phyloP scores from a whole-genome alignment of 1,140 invertebrate genomes.

The Dreissena polymorpha region DNA sequence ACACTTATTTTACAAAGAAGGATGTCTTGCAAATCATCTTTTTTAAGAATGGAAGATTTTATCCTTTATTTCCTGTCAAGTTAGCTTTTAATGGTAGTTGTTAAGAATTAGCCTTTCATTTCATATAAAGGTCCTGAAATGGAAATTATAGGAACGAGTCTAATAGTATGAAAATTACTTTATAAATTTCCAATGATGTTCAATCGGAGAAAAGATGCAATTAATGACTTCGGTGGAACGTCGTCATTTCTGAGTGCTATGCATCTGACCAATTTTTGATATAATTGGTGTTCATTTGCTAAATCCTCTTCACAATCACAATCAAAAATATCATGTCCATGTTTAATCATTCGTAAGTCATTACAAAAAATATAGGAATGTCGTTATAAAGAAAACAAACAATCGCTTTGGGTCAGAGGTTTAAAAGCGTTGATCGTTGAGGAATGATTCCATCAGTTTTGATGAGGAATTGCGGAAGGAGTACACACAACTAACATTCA shows the following conservation, averaged over 20 bases:
- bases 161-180: conserved; percentile 51
- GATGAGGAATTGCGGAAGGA: no score
- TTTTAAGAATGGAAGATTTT: no score
- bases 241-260: not conserved
- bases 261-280: not conserved
- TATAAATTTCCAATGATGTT: conserved; percentile 30
- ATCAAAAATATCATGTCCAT: no score
- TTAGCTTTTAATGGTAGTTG: conserved; percentile 43
- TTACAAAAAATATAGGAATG: no score
- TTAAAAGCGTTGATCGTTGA: no score
- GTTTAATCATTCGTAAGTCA: no score
- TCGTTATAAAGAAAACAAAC: no score
- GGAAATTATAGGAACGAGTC: conserved; percentile 36
- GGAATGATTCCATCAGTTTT: no score
- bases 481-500: no score
- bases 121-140: conserved; percentile 33
- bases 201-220: not conserved
- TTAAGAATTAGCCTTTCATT: conserved; percentile 48
- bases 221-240: not conserved
- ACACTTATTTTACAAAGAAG: no score
- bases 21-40: no score
- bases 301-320: not conserved
- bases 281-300: not conserved
- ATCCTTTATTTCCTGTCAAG: conserved; percentile 49
- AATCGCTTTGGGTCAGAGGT: no score